Evolutionary conservation across 2,113 vertebrate species (phyloP).

Genomic region (Poecilia latipinna): DNA sequence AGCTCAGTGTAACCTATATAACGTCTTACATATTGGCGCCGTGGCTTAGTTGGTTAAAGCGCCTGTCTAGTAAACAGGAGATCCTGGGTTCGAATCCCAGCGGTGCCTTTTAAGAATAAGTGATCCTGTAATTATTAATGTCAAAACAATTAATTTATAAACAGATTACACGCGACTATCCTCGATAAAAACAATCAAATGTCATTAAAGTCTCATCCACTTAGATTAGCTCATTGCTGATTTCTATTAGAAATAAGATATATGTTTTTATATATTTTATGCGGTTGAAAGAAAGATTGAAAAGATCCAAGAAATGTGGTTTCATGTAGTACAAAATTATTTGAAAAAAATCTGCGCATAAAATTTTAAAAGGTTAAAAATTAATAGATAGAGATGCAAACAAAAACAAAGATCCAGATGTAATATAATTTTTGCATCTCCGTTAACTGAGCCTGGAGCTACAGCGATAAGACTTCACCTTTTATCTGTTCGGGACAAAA

Average conservation of each 20-base stretch:
- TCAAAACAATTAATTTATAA: too few species aligned
- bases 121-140: too few species aligned
- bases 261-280: background rate
- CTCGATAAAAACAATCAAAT: too few species aligned
- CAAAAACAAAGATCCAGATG: background rate
- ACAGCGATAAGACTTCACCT: too few species aligned
- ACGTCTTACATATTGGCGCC: too few species aligned
- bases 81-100: background rate
- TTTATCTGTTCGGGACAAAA: background rate
- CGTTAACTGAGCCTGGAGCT: background rate
- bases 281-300: too few species aligned
- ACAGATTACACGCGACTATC: background rate
- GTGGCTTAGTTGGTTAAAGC: background rate
- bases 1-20: too few species aligned
- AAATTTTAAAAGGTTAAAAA: too few species aligned
- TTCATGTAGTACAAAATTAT: background rate
- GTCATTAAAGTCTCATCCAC: too few species aligned
- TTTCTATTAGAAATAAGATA: background rate
- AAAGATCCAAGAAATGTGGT: background rate
- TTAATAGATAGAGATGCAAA: too few species aligned
- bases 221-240: background rate
- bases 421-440: background rate
- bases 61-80: background rate
- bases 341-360: background rate
- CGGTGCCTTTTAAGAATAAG: background rate